Evolutionary conservation across 2,113 vertebrate species (phyloP), one percentile per base, ranked within the genome.

Genomic region (Chloroceryle aenea): DNA sequence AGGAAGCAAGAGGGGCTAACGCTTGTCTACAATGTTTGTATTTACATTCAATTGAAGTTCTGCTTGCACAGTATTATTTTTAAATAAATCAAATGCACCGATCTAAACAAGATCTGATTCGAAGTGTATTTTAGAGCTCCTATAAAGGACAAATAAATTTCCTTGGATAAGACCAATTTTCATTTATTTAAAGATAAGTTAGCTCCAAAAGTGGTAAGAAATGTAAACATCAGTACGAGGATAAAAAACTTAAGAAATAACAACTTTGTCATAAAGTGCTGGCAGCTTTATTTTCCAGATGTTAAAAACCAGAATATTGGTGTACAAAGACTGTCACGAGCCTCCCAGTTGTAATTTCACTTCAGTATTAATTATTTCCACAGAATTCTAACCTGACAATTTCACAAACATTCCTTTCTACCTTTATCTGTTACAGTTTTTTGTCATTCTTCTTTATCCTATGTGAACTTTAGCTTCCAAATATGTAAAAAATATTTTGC

Each of bases 151-250:
- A 96, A 81, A 72, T 90, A 43, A 71, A 82, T 40, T 40, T 96
- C 61, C 38, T 73, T 48, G 67, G 26, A 43, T 73, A 95, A 79
- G 56, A 77, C 13, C 8, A 56, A 47, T 50, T 84, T 78, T 87
- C 5, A 64, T 63, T 94, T 87, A 84, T 74, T 86, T 82, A 94
- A 95, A 89, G 53, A 19, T 86, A 95, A 83, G n/a, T 90, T 97
- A 97, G 40, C 67, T 90, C 93, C 77, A 47, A 59, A 96, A 95
- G 80, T 48, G 93, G 10, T 67, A 96, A 94, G 79, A 97, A 97
- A 97, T 96, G 96, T 97, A 97, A 97, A 98, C 96, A 95, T 80
- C 75, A 76, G 87, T 72, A 88, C 12, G 30, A 89, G 38, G 26
- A 91, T 76, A 90, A 93, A 92, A 82, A 87, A 63, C 42, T 92